A percentile compares a stretch with the other conserved stretches of the same genome.
These are phyloP conservation scores for Melanotus villosus DNA, from an alignment of 2,888 invertebrate species.

Conservation along the genomic window DNA sequence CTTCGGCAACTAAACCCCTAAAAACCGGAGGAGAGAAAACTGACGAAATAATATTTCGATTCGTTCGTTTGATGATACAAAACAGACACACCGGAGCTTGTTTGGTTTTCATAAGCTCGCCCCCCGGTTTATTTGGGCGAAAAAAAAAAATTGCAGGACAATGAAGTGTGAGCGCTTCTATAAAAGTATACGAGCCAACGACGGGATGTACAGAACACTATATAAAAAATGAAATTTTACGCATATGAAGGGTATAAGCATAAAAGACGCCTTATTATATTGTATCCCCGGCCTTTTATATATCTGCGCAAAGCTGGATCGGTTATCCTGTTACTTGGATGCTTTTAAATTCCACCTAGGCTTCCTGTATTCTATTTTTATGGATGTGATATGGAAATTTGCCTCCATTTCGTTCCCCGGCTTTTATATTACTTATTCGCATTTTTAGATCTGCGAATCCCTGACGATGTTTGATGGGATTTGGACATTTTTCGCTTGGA, in stretches of 20 bases:
- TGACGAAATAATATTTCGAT: too few relatives aligned
- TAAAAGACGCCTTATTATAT: slow-evolving; percentile 47
- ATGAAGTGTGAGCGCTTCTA: slow-evolving; percentile 25
- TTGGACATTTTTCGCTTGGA: too few relatives aligned
- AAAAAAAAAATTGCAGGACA: slow-evolving; percentile 29
- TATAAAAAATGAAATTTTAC: slow-evolving; percentile 46
- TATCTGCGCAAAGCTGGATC: slow-evolving; percentile 35
- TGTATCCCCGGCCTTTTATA: slow-evolving; percentile 36
- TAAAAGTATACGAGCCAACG: slow-evolving; percentile 28
- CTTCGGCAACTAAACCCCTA: too few relatives aligned
- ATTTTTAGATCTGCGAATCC: too few relatives aligned
- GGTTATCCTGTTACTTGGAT: slow-evolving; percentile 3
- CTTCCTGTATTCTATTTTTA: background rate
- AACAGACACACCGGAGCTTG: too few relatives aligned
- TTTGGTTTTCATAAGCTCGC: background rate
- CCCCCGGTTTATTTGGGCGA: slow-evolving; percentile 5
- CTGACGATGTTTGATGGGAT: too few relatives aligned
- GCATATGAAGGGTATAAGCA: slow-evolving; percentile 44
- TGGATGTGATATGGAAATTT: background rate
- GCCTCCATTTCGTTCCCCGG: too few relatives aligned
- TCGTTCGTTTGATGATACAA: too few relatives aligned
- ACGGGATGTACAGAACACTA: slow-evolving; percentile 34
- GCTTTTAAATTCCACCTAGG: background rate
- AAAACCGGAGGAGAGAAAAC: too few relatives aligned
- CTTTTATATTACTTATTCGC: too few relatives aligned